A percentile compares a stretch with the other conserved stretches of the same genome.
Conservation (phyloP, 2,888 invertebrate species). For the Yponomeuta sedellus region DNA sequence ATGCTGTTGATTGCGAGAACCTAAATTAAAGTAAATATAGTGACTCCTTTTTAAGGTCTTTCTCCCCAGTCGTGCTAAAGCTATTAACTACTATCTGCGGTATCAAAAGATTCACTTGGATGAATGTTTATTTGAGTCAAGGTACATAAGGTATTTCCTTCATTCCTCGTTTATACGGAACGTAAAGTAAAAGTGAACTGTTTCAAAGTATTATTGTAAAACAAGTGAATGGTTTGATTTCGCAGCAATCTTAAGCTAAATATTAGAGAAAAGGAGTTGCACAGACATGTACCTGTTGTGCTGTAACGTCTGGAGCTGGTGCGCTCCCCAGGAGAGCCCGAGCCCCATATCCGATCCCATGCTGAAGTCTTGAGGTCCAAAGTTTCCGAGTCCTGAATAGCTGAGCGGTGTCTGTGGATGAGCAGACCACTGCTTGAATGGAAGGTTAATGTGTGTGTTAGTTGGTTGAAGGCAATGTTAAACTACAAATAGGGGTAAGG, state of each 20-base stretch:
- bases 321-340: slow-evolving; percentile 81
- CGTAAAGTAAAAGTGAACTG: too few species aligned
- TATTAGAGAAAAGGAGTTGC: slow-evolving; percentile 18
- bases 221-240: too few species aligned
- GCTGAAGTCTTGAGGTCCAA: slow-evolving; percentile 87
- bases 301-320: slow-evolving; percentile 81
- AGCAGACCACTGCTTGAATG: slow-evolving; percentile 5
- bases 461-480: not conserved
- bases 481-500: not conserved
- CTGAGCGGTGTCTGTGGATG: slow-evolving; percentile 68
- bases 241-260: not conserved
- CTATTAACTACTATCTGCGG: too few species aligned
- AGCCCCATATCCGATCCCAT: slow-evolving; percentile 85
- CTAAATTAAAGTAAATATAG: too few species aligned
- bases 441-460: not conserved
- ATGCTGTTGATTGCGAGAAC: too few species aligned
- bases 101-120: too few species aligned
- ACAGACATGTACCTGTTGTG: slow-evolving; percentile 82
- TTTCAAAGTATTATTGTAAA: too few species aligned
- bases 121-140: too few species aligned
- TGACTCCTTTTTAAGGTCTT: too few species aligned
- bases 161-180: too few species aligned
- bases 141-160: too few species aligned
- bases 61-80: too few species aligned
- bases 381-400: slow-evolving; percentile 81